Evolutionary conservation across 2,113 vertebrate species (phyloP), one percentile per base, ranked within the genome.

Genomic region (Glaucomys volans): DNA sequence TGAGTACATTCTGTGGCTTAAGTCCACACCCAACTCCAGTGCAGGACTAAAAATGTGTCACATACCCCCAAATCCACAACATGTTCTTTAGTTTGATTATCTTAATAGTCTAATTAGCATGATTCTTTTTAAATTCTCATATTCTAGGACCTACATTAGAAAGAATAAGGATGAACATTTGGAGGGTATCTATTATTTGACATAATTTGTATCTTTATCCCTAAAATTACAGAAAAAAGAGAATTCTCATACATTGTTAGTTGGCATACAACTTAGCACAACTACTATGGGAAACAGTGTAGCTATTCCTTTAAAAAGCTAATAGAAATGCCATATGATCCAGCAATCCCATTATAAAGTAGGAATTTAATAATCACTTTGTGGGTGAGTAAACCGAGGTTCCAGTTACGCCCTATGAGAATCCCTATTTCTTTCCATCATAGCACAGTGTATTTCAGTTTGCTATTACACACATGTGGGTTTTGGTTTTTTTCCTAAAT

Each of bases 371-470:
- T 59, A 89, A 20, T 42, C 13, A 52, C n/a, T 79, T 79, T 59
- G 20, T n/a, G 40, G 30, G 62, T 88, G 40, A 71, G 50, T 52
- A 52, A 71, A 16, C n/a, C 76, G n/a, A 44, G 50, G 17, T 52
- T 79, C 42, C 32, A 72, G 30, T 64, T 93, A 40, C 17, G 26
- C 28, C 44, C 57, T n/a, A 64, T 67, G 26, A 89, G 42, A 85
- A 52, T 44, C 24, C 37, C 59, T 59, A 2, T 64, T 87, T 87
- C 85, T 86, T 88, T 66, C 54, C 93, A 83, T 94, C 40, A 83
- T 14, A 81, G 44, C 57, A 66, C 47, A 69, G n/a, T n/a, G n/a
- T 44, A 57, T 81, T 32, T 90, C 84, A 40, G 32, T 95, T 82
- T 86, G 71, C 59, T 80, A n/a, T 54, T 75, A 86, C 12, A 67